These are phyloP conservation scores for Pachyrhynchus sulphureomaculatus DNA, from an alignment of 1,140 invertebrate species.

Conservation along the genomic window DNA sequence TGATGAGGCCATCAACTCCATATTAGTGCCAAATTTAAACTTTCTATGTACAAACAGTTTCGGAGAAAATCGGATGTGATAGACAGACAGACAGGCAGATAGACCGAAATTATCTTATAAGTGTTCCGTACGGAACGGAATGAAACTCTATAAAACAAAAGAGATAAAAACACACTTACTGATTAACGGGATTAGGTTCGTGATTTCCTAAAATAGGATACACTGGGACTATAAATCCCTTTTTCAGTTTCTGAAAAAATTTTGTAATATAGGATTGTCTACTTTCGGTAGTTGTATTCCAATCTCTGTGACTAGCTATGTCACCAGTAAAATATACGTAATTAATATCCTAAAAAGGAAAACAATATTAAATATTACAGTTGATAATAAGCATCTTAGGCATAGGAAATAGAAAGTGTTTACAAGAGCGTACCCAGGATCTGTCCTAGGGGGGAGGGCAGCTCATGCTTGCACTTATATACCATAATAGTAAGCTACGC, in stretches of 20 bases:
- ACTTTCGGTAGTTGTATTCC: conserved; percentile 70
- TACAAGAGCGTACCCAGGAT: too few species aligned
- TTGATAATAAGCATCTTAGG: too few species aligned
- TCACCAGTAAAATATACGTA: conserved; percentile 85
- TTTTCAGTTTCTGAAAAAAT: conserved; percentile 60
- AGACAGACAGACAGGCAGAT: too few species aligned
- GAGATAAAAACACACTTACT: conserved; percentile 57
- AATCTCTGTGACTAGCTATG: conserved; percentile 78
- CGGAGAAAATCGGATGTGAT: too few species aligned
- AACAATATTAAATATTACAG: too few species aligned
- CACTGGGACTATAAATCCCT: conserved; percentile 61
- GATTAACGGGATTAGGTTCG: conserved; percentile 83
- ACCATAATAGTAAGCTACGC: too few species aligned
- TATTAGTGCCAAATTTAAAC: too few species aligned
- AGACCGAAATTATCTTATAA: conserved; percentile 51
- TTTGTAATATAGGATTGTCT: conserved; percentile 62
- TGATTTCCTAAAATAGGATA: conserved; percentile 85
- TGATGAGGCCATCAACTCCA: too few species aligned
- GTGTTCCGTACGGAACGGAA: conserved; percentile 74
- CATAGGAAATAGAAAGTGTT: too few species aligned
- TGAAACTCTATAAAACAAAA: conserved; percentile 24
- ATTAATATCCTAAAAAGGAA: conserved; percentile 60
- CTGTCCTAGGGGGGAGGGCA: too few species aligned
- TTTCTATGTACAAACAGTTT: too few species aligned
- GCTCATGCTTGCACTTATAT: too few species aligned